Evolutionary conservation across 1,140 invertebrate genomes (phyloP), one percentile per base, ranked within the genome.

Genomic region (Polyergus mexicanus): DNA sequence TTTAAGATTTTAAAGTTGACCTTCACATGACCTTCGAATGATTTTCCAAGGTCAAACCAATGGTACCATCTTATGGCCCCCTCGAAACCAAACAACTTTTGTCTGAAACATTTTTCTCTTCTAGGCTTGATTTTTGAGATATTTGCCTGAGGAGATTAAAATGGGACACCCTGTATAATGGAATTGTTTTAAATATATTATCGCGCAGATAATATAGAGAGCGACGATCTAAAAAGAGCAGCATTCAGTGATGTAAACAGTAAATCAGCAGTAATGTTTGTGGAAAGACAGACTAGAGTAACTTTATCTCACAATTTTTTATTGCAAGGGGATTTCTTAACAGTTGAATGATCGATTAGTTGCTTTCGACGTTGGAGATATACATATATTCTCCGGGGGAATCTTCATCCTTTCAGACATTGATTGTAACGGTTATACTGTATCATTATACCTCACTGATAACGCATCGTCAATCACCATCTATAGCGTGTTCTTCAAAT

Each of bases 391-490:
- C 19, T 65, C 60, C 38, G 75, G 38, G 38, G 28, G 25, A 77
- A 77, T 63, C 41, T 77, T 77, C 63, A 77, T 77, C 75, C 65
- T 32, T 32, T 6, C 56, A 58, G 13, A 56, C 32, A 51, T 74
- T 51, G 11, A 51, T 74, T 51, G 11, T 56, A 11, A 56, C 22
- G 16, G 16, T 51, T 65, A 44, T 77, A n/a, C 25, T 77, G 25
- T 19, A 77, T 44, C 32, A 41, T 77, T 44, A 47, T 41, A 35
- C 35, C 22, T 32, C 3, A 35, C 32, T 54, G 35, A 58, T 38
- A 35, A 38, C 38, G 28, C 74, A 44, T 22, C 16, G 35, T 62
- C 38, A n/a, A 76, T 76, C 41, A 35, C 13, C 13, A 35, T 8
- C 25, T 38, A 38, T 38, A 22, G 35, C 22, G 51, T 16, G 54